A percentile compares a stretch with the other conserved stretches of the same genome.
phyloP scores from a whole-genome alignment of 1,140 invertebrate species.

The Drosophila lacertosa region DNA sequence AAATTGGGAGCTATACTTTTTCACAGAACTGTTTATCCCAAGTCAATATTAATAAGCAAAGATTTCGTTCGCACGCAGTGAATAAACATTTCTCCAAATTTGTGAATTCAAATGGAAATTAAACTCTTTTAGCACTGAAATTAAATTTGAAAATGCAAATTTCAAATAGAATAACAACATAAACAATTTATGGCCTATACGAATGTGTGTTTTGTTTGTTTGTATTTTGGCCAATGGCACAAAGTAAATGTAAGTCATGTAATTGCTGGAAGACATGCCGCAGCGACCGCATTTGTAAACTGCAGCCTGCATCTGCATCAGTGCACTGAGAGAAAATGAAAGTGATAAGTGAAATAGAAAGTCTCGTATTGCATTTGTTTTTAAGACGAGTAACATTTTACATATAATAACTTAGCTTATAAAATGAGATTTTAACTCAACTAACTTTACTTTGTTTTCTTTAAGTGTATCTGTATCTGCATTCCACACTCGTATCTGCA shows the following conservation, averaged over 20 bases:
- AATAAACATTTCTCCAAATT: slow-evolving; percentile 52
- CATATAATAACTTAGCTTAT: no score
- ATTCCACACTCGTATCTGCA: slow-evolving; percentile 32
- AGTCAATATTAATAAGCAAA: slow-evolving; percentile 18
- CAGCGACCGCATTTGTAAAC: slow-evolving; percentile 2
- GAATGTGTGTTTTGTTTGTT: slow-evolving; percentile 1
- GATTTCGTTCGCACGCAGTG: slow-evolving; percentile 13
- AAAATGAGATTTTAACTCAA: no score
- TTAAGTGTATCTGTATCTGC: slow-evolving; percentile 23
- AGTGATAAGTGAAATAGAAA: no score
- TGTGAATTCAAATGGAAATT: slow-evolving; percentile 16
- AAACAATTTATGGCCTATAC: slow-evolving; percentile 7
- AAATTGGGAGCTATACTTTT: neutral
- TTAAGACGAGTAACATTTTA: no score
- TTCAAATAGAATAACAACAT: slow-evolving; percentile 21
- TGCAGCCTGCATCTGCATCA: slow-evolving; percentile 16
- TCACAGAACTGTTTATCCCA: slow-evolving; percentile 1
- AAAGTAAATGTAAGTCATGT: slow-evolving; percentile 28
- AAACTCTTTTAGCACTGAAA: slow-evolving; percentile 27
- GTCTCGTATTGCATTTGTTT: no score
- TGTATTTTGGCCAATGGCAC: neutral
- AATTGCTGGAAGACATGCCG: slow-evolving; percentile 5
- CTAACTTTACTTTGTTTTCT: slow-evolving; percentile 6
- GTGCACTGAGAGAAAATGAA: slow-evolving; percentile 2
- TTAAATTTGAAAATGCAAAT: slow-evolving; percentile 43